Percentiles rank a stretch among this genome's conserved stretches.
Conservation (phyloP, 1,140 invertebrate genomes). For the Lucilia cuprina region DNA sequence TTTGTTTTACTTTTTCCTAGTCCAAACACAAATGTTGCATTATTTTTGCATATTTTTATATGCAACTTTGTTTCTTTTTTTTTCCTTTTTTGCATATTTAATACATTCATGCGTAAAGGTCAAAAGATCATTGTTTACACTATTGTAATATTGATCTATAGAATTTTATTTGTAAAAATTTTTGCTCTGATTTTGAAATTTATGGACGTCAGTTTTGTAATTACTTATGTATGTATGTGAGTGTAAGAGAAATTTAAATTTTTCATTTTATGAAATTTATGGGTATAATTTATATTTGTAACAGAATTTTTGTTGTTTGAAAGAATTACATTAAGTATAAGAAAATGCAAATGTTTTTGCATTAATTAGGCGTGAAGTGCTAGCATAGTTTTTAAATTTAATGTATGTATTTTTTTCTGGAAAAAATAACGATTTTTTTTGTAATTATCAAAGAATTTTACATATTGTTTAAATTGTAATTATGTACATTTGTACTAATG, state of each 20-base stretch:
- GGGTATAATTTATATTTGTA: background rate
- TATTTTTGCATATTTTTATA: conserved; percentile 27
- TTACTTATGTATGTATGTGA: too few species aligned
- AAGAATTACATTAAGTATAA: background rate
- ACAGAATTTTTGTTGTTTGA: background rate
- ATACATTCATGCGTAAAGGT: conserved; percentile 32
- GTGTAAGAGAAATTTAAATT: background rate
- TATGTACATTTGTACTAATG: too few species aligned
- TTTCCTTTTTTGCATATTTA: conserved; percentile 27
- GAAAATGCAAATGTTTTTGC: background rate
- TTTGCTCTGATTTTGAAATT: background rate
- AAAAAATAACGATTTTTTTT: background rate
- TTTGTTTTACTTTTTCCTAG: background rate
- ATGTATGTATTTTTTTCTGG: background rate
- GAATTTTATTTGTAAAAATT: background rate
- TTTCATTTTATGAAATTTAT: background rate
- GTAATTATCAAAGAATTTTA: too few species aligned
- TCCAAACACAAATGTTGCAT: background rate
- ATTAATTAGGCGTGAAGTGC: background rate
- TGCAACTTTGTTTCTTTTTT: background rate
- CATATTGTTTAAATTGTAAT: too few species aligned
- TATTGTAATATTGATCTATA: background rate
- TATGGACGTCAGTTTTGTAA: background rate
- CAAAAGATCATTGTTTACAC: conserved; percentile 31
- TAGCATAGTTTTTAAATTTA: background rate